Evolutionary conservation across 30 jellyfish, hydroid and myxozoan genomes (phyloP).

Genomic region (Aurelia sp.): DNA sequence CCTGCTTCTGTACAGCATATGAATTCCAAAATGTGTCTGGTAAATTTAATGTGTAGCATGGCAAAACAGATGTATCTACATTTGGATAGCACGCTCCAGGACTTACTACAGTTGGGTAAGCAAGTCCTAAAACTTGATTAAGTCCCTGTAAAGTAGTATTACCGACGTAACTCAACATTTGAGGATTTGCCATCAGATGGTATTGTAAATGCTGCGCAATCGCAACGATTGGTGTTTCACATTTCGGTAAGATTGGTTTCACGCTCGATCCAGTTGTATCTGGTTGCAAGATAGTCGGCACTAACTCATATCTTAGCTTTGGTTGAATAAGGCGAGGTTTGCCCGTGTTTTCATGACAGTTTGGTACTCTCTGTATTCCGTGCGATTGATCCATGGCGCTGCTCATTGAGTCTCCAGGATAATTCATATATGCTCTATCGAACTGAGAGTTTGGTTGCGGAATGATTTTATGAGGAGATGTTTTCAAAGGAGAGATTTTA

Average conservation of each 20-base stretch:
- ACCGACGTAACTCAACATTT: slow-evolving; percentile 57
- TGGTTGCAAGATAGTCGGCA: slow-evolving; percentile 51
- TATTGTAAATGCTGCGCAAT: slow-evolving; percentile 59
- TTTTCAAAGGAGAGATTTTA: no score
- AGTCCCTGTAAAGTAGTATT: slow-evolving; percentile 55
- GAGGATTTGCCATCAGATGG: slow-evolving; percentile 51
- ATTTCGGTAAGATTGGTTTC: slow-evolving; percentile 43
- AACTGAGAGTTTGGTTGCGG: slow-evolving; percentile 35
- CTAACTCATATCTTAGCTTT: slow-evolving; percentile 38
- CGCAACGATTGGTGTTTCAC: slow-evolving; percentile 32
- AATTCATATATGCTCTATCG: neutral
- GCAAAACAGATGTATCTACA: slow-evolving; percentile 1
- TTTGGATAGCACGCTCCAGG: neutral
- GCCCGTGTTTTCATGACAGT: neutral
- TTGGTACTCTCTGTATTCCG: neutral
- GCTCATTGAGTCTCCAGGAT: neutral
- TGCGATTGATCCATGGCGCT: neutral
- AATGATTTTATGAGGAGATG: slow-evolving; percentile 3
- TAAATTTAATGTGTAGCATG: slow-evolving; percentile 53
- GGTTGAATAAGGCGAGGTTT: slow-evolving; percentile 53
- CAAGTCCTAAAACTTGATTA: slow-evolving; percentile 27
- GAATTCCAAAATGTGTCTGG: slow-evolving; percentile 57
- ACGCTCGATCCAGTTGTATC: slow-evolving; percentile 29
- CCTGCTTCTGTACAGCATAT: slow-evolving; percentile 15
- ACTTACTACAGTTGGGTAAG: slow-evolving; percentile 21